phyloP scores from a whole-genome alignment of 2,113 vertebrate genomes.

The Pterocles burchelli region DNA sequence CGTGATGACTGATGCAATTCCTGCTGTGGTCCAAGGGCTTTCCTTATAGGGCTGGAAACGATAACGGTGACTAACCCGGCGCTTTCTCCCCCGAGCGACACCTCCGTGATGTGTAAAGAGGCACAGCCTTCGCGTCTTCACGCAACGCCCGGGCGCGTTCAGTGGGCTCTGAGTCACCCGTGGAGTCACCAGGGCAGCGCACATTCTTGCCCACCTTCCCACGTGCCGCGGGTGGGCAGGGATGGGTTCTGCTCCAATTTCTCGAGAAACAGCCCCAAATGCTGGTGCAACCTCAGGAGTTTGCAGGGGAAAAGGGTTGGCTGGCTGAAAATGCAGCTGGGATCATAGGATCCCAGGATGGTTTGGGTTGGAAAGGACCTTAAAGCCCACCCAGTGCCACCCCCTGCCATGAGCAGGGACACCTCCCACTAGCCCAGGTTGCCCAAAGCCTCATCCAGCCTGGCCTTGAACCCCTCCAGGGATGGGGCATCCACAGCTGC shows the following conservation, averaged over 20 bases:
- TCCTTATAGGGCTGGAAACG: not conserved
- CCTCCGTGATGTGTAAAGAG: not conserved
- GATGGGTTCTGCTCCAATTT: not conserved
- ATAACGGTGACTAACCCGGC: not conserved
- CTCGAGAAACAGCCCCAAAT: not conserved
- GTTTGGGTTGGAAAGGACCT: no score
- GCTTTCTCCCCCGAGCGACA: not conserved
- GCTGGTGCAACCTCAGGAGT: not conserved
- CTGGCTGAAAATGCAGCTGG: not conserved
- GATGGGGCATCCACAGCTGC: no score
- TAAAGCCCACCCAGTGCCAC: no score
- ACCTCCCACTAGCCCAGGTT: no score
- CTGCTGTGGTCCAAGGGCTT: not conserved
- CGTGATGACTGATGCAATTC: not conserved
- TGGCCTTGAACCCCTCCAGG: no score
- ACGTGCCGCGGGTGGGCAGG: not conserved
- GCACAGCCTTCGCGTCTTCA: not conserved
- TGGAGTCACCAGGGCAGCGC: slow-evolving; percentile 16
- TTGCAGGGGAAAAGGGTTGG: rapidly evolving
- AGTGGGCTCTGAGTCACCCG: slow-evolving; percentile 32
- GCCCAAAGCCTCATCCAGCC: no score
- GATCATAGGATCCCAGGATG: no score
- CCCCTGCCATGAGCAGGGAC: no score
- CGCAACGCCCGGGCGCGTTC: not conserved
- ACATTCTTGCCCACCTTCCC: not conserved